Evolutionary conservation across 2,113 vertebrate species (phyloP).

Genomic region (Gallinago undulata): DNA sequence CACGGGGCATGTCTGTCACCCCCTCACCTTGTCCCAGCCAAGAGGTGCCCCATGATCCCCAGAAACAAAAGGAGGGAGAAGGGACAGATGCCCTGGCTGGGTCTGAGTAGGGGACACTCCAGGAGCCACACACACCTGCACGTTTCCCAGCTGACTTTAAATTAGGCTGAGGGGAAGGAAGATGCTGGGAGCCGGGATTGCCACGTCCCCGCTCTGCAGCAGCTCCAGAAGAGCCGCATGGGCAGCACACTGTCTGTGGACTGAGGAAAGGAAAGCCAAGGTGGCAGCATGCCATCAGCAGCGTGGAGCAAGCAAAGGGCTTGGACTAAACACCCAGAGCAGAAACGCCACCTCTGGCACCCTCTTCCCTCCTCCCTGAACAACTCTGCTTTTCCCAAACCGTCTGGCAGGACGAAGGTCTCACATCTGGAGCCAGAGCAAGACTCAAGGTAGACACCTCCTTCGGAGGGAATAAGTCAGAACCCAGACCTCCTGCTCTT

Average conservation of each 20-base stretch:
- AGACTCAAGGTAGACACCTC: neutral
- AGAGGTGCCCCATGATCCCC: neutral
- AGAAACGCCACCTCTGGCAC: neutral
- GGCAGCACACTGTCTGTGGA: accelerated
- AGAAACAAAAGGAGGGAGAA: neutral
- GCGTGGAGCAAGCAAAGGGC: neutral
- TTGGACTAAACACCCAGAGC: neutral
- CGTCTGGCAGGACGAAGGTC: neutral
- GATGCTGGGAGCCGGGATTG: neutral
- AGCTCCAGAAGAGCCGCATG: neutral
- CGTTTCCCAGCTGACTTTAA: neutral
- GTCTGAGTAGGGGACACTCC: neutral
- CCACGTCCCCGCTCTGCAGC: neutral
- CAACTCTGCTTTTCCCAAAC: neutral
- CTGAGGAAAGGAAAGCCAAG: neutral
- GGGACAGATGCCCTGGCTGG: neutral
- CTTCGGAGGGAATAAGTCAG: neutral
- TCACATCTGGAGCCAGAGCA: neutral
- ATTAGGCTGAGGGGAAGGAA: neutral
- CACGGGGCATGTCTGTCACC: neutral
- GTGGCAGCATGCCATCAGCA: neutral
- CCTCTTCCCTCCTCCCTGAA: neutral
- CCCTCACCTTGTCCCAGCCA: neutral
- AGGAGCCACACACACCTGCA: neutral
- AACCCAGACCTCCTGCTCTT: neutral